phyloP scores from a whole-genome alignment of 2,797 vertebrate genomes.

The Argyrosomus regius region DNA sequence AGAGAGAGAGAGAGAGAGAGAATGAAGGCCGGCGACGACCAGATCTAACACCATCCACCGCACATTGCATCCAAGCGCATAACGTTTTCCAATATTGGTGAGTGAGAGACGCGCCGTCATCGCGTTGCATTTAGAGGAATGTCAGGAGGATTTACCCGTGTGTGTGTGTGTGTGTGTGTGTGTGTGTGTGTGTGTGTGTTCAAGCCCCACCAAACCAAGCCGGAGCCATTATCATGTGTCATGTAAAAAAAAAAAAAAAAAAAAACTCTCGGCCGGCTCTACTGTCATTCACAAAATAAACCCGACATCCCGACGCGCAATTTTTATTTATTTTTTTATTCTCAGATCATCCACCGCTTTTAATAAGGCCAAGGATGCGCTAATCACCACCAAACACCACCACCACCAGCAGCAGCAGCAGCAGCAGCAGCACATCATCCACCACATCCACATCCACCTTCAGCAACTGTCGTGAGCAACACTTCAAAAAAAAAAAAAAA shows the following conservation, averaged over 20 bases:
- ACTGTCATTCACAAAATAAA: constrained; percentile 74
- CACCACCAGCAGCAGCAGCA: constrained; percentile 10
- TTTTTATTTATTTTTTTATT: constrained; percentile 28
- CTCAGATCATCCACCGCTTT: constrained; percentile 44
- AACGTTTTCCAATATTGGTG: constrained; percentile 39
- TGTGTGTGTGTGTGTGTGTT: constrained; percentile 4
- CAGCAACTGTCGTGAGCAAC: constrained; percentile 74
- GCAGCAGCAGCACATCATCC: not conserved
- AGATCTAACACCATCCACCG: constrained; percentile 60
- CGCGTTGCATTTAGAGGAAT: constrained; percentile 69
- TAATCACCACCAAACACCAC: constrained; percentile 44
- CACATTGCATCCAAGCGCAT: constrained; percentile 49
- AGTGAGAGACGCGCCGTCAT: constrained; percentile 76
- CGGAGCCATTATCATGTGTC: constrained; percentile 55
- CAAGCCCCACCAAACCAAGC: constrained; percentile 46
- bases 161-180: constrained; percentile 1
- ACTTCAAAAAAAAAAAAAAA: constrained; percentile 55
- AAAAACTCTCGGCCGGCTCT: constrained; percentile 41
- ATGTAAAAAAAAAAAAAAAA: constrained; percentile 11
- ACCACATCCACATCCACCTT: constrained; percentile 57
- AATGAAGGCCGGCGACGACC: constrained; percentile 55
- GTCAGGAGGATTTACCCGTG: constrained; percentile 66
- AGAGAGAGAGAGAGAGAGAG: not conserved
- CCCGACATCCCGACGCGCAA: constrained; percentile 29
- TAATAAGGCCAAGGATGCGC: constrained; percentile 67